Percentiles rank a stretch among this genome's conserved stretches.
These are phyloP conservation scores for Poeciliopsis retropinna DNA, from an alignment of 2,113 vertebrate genomes.

Conservation along the genomic window DNA sequence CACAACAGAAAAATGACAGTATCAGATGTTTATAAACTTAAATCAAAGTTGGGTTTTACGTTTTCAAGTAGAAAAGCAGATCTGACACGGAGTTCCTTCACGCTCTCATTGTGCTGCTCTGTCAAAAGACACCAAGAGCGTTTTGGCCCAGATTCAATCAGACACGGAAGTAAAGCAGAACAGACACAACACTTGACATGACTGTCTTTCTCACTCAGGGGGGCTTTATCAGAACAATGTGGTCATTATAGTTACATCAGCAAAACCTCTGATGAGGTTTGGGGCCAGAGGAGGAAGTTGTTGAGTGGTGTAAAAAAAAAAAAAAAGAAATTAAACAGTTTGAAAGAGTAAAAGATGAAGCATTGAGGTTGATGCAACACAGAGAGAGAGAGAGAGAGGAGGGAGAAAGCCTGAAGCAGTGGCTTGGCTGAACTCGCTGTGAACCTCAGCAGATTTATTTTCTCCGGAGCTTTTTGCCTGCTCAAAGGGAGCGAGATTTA, in stretches of 20 bases:
- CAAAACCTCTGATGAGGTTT: slow-evolving; percentile 27
- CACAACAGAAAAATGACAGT: too few relatives aligned
- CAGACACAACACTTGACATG: slow-evolving; percentile 53
- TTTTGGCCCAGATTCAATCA: slow-evolving; percentile 27
- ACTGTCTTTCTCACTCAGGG: slow-evolving; percentile 46
- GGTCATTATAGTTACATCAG: slow-evolving; percentile 53
- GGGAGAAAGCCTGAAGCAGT: slow-evolving; percentile 50
- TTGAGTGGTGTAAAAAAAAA: background rate
- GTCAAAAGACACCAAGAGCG: slow-evolving; percentile 5
- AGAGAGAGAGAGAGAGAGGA: slow-evolving; percentile 16
- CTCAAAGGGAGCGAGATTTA: slow-evolving; percentile 77
- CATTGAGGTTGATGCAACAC: slow-evolving; percentile 30
- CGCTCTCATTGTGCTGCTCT: slow-evolving; percentile 27
- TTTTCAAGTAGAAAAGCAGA: slow-evolving; percentile 5
- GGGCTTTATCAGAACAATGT: slow-evolving; percentile 54
- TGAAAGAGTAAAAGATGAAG: slow-evolving; percentile 19
- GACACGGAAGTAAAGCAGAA: slow-evolving; percentile 38
- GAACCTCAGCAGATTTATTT: slow-evolving; percentile 83
- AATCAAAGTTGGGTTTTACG: slow-evolving; percentile 7
- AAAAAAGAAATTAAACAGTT: background rate
- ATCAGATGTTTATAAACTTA: background rate
- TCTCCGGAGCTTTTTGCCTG: slow-evolving; percentile 75
- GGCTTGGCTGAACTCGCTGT: slow-evolving; percentile 83
- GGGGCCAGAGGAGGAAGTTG: background rate
- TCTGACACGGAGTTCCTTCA: background rate